Evolutionary conservation across 2,888 invertebrate species (phyloP), one percentile per base, ranked within the genome.

Genomic region (Trichogramma dendrolimi): DNA sequence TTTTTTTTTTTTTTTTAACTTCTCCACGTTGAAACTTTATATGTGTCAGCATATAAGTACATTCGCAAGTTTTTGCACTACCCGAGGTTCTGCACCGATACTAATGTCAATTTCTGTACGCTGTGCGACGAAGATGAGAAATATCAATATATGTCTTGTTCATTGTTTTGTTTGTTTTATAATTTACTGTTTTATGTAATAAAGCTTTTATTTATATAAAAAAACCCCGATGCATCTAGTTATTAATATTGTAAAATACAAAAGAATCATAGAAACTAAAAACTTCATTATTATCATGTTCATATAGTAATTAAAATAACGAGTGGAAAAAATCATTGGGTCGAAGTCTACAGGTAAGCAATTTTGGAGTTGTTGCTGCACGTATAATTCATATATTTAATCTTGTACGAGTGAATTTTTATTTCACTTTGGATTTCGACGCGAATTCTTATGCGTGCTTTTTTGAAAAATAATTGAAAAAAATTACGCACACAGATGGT

Each of bases 401-500:
- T 14, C 2, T 14, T 14, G 1, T n/a, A n/a, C n/a, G n/a, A n/a
- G 14, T 14, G 2, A 14, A 14, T 14, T 14, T 14, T 14, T 14
- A 14, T 14, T 14, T 14, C 14, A 14, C 14, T 14, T 14, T 14
- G 14, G 14, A 14, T 14, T 14, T 14, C 14, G 14, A 14, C 46
- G n/a, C 58, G 27, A 50, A 65, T 54, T 58, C 53, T 63, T 48
- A 52, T 11, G n/a, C n/a, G 6, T 10, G 14, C 2, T 14, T 14
- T 14, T 14, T 14, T 14, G 14, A 14, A 14, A 14, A 14, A 14
- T 14, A 14, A 14, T 14, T 14, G 14, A 14, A 14, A 14, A 14
- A 6, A 14, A 39, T 43, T 59, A 51, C 14, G 10, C 27, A 44
- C 52, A 71, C 85, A 14, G 85, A 95, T 96, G 42, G 94, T 94